Evolutionary conservation across 2,888 invertebrate species (phyloP).

Genomic region (Hydraecia micacea): DNA sequence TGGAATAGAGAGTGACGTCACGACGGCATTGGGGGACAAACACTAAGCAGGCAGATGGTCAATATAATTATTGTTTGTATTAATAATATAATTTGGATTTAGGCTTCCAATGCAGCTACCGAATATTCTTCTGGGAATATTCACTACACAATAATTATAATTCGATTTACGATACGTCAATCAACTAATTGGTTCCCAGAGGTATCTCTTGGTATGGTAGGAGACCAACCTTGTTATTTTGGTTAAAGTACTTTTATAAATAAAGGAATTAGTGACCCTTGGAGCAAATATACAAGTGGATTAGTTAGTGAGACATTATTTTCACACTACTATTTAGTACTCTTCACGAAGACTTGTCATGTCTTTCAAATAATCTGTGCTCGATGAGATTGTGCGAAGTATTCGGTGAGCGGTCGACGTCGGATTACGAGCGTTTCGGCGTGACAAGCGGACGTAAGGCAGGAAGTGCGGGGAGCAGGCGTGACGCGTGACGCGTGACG

Average conservation of each 20-base stretch:
- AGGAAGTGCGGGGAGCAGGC: slow-evolving; percentile 22
- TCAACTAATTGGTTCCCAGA: not conserved
- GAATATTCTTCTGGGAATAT: not conserved
- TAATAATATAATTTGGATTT: not conserved
- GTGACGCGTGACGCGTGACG: slow-evolving; percentile 33
- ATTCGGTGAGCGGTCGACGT: slow-evolving; percentile 49
- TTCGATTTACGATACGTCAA: not conserved
- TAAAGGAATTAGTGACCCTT: not conserved
- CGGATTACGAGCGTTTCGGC: slow-evolving; percentile 51
- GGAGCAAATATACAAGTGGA: not conserved
- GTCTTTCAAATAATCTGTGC: slow-evolving; percentile 49
- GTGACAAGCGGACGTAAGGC: slow-evolving; percentile 38
- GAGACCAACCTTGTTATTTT: not conserved
- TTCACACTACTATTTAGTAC: not conserved
- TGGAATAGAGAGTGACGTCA: slow-evolving; percentile 70
- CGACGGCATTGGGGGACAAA: slow-evolving; percentile 43
- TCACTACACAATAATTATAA: not conserved
- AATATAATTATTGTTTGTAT: not conserved
- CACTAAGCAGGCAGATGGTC: slow-evolving; percentile 37
- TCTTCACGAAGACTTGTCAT: not conserved
- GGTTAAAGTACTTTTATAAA: not conserved
- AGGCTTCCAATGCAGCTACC: not conserved
- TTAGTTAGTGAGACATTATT: not conserved
- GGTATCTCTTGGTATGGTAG: not conserved
- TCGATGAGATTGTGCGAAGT: slow-evolving; percentile 41